phyloP scores from a whole-genome alignment of 2,888 invertebrate genomes.

The Pheosia tremula region DNA sequence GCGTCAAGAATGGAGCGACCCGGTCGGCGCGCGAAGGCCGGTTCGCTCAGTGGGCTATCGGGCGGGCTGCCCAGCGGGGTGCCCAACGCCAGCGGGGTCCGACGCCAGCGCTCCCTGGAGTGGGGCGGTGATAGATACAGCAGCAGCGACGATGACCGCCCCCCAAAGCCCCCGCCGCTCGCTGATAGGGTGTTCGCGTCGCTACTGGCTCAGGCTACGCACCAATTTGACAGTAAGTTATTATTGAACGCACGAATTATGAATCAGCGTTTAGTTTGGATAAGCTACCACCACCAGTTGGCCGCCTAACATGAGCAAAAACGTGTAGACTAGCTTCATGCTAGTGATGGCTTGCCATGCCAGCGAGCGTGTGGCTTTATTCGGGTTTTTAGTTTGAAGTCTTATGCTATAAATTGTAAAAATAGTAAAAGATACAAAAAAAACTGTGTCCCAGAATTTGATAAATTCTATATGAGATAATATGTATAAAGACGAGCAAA shows the following conservation, averaged over 20 bases:
- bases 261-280: too few species aligned
- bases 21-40: slow-evolving; percentile 74
- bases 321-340: too few species aligned
- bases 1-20: slow-evolving; percentile 73
- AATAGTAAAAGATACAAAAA: too few species aligned
- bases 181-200: slow-evolving; percentile 82
- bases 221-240: slow-evolving; percentile 78
- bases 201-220: slow-evolving; percentile 81
- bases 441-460: too few species aligned
- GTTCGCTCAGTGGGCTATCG: slow-evolving; percentile 74
- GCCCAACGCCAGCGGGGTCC: slow-evolving; percentile 54
- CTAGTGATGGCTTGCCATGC: too few species aligned
- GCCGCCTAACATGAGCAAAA: too few species aligned
- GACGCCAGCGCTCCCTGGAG: slow-evolving; percentile 84
- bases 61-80: slow-evolving; percentile 61
- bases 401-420: too few species aligned
- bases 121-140: slow-evolving; percentile 84
- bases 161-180: slow-evolving; percentile 77
- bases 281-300: too few species aligned
- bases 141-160: slow-evolving; percentile 82
- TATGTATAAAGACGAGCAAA: too few species aligned
- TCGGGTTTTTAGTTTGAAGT: too few species aligned
- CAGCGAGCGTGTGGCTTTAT: too few species aligned
- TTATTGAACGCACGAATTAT: background rate
- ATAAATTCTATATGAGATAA: too few species aligned